Conservation (phyloP, 2,888 invertebrate genomes). For the Hypsopygia costalis region DNA sequence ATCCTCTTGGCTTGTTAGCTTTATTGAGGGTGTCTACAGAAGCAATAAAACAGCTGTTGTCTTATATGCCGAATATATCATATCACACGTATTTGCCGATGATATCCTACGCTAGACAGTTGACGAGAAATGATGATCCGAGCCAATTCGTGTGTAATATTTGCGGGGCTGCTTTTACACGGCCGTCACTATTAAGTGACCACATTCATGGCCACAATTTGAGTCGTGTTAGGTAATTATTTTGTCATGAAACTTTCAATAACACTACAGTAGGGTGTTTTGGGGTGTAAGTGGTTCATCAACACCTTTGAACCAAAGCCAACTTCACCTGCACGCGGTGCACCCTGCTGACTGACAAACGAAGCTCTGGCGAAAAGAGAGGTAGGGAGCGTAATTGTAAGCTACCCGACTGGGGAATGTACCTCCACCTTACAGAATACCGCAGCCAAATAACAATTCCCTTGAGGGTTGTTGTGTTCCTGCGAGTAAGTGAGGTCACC, state of each 20-base stretch:
- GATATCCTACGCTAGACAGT: slow-evolving; percentile 24
- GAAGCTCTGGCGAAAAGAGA: too few relatives aligned
- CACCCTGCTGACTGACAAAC: too few relatives aligned
- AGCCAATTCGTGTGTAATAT: slow-evolving; percentile 52
- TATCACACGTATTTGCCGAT: slow-evolving; percentile 39
- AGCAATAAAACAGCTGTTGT: slow-evolving; percentile 44
- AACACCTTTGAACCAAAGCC: too few relatives aligned
- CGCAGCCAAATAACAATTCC: too few relatives aligned
- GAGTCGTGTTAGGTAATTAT: slow-evolving; percentile 42
- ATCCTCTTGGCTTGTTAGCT: slow-evolving; percentile 51
- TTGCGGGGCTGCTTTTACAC: slow-evolving; percentile 50
- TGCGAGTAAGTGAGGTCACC: too few relatives aligned
- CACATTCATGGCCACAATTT: slow-evolving; percentile 53
- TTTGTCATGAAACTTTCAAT: background rate
- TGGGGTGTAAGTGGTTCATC: too few relatives aligned
- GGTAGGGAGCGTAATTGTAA: too few relatives aligned
- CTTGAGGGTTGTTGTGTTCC: too few relatives aligned
- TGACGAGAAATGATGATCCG: slow-evolving; percentile 10
- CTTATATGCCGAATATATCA: slow-evolving; percentile 46
- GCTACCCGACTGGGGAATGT: too few relatives aligned
- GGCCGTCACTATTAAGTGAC: slow-evolving; percentile 47
- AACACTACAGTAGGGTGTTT: too few relatives aligned
- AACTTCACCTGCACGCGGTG: too few relatives aligned
- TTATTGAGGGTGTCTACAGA: slow-evolving; percentile 52
- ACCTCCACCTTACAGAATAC: too few relatives aligned